phyloP scores from a whole-genome alignment of 1,140 invertebrate genomes.

The Phymorhynchus buccinoides region DNA sequence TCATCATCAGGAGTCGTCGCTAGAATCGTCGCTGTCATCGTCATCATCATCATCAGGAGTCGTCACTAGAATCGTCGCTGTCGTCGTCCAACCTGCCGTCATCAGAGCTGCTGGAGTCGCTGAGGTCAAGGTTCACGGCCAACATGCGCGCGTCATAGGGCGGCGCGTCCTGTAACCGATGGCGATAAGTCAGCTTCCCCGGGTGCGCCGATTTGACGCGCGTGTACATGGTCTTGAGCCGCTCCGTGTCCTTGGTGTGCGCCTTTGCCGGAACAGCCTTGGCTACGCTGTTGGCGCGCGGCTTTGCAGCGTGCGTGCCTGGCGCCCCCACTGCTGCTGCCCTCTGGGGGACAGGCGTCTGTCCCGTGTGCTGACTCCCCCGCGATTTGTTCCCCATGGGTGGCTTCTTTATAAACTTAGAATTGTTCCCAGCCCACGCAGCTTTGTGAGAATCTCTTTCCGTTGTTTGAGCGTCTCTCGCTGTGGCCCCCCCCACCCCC shows the following conservation, averaged over 20 bases:
- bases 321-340: slow-evolving; percentile 43
- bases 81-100: slow-evolving; percentile 53
- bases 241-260: slow-evolving; percentile 15
- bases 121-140: slow-evolving; percentile 45
- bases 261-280: slow-evolving; percentile 36
- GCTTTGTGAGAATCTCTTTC: not conserved
- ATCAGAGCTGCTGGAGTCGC: slow-evolving; percentile 56
- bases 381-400: not conserved
- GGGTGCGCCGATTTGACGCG: slow-evolving; percentile 53
- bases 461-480: not conserved
- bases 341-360: slow-evolving; percentile 34
- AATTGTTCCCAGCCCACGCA: no score
- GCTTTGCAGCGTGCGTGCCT: slow-evolving; percentile 46
- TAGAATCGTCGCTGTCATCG: no score
- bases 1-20: no score
- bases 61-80: slow-evolving; percentile 51
- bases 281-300: slow-evolving; percentile 46
- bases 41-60: slow-evolving; percentile 51
- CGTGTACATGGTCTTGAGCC: slow-evolving; percentile 36
- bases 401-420: slow-evolving; percentile 27
- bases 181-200: slow-evolving; percentile 48
- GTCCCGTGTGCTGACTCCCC: not conserved
- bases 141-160: slow-evolving; percentile 51
- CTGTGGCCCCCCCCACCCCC: not conserved
- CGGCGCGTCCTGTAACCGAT: slow-evolving; percentile 39